A percentile compares a stretch with the other conserved stretches of the same genome.
These are phyloP conservation scores for Herpetotheres cachinnans DNA, from an alignment of 2,113 vertebrate genomes.

Conservation along the genomic window DNA sequence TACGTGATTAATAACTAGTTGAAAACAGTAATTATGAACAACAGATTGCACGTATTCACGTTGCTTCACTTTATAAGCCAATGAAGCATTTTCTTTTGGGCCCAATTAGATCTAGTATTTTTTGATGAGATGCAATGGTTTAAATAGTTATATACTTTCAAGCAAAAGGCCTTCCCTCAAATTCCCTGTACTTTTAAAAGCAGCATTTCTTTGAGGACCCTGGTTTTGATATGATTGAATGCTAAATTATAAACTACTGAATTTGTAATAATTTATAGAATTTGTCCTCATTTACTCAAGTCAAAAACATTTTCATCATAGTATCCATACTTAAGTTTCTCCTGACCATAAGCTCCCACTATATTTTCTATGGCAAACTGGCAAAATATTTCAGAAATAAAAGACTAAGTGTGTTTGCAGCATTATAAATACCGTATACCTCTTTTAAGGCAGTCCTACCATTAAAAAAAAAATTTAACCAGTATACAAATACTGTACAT, in stretches of 20 bases:
- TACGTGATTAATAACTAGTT: not conserved
- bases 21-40: not conserved
- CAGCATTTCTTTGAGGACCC: not conserved
- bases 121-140: not conserved
- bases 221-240: not conserved
- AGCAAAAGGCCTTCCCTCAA: not conserved
- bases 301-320: not conserved
- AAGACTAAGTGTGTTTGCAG: not conserved
- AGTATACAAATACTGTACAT: not conserved
- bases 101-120: not conserved
- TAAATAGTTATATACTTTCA: not conserved
- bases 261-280: not conserved
- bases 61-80: not conserved
- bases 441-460: not conserved
- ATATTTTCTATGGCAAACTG: not conserved
- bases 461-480: not conserved
- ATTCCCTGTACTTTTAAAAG: not conserved
- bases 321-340: not conserved
- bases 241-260: not conserved
- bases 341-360: not conserved
- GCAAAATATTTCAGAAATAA: not conserved
- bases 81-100: not conserved
- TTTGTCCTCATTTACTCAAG: not conserved
- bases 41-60: not conserved
- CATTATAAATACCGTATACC: not conserved